Percentiles rank a stretch among this genome's conserved stretches.
These are phyloP conservation scores for Nibea coibor DNA, from an alignment of 2,113 vertebrate species.

Conservation along the genomic window DNA sequence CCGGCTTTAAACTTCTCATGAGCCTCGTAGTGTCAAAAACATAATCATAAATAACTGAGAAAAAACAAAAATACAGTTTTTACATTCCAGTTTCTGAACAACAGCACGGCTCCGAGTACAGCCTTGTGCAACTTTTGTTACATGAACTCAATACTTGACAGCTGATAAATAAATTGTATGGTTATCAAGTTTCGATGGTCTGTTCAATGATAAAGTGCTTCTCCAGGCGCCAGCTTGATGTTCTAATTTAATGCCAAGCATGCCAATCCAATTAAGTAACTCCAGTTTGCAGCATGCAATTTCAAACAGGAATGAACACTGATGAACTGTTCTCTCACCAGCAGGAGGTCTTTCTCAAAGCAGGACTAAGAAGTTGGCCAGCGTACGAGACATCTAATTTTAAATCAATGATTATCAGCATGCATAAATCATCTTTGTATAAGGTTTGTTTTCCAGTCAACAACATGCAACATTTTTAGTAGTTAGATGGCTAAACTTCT, in stretches of 20 bases:
- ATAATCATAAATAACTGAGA: background rate
- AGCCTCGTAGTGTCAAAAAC: background rate
- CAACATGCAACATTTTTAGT: background rate
- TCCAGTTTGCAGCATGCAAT: conserved; percentile 21
- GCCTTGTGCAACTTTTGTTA: conserved; percentile 8
- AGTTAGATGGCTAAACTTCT: background rate
- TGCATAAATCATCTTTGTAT: background rate
- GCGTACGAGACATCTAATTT: too few relatives aligned
- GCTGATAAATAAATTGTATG: conserved; percentile 9
- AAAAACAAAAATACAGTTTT: background rate
- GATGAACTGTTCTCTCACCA: background rate
- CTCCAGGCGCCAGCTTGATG: background rate
- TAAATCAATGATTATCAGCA: background rate
- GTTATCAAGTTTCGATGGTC: conserved; percentile 28
- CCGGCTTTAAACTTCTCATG: conserved; percentile 12
- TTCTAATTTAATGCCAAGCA: conserved; percentile 1
- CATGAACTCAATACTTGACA: background rate
- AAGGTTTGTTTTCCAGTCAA: background rate
- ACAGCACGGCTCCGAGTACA: conserved; percentile 8
- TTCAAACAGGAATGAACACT: conserved; percentile 2
- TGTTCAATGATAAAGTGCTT: conserved; percentile 30
- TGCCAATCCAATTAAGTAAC: conserved; percentile 12
- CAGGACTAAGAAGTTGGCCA: background rate
- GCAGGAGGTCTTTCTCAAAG: background rate
- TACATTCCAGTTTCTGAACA: conserved; percentile 45